Evolutionary conservation across 2,888 invertebrate genomes (phyloP), one percentile per base, ranked within the genome.

Genomic region (Artemia sp.): DNA sequence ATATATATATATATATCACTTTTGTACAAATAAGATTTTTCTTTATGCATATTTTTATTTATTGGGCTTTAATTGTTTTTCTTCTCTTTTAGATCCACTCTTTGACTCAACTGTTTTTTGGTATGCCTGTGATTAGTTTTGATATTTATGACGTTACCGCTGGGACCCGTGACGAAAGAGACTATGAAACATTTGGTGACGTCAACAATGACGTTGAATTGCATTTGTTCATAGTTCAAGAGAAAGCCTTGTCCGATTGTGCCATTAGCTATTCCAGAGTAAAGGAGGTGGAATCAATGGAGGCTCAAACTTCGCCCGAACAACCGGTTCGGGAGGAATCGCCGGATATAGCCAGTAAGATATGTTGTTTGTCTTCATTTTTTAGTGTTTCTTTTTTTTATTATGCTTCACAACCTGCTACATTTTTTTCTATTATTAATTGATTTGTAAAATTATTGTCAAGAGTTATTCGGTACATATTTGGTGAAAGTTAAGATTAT

Each of bases 121-220:
- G 90, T 0, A 89, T 89, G 74, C 89, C 93, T 0, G 88, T 93
- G 74, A 80, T 96, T 67, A 92, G 92, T 76, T 90, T 92, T 77
- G 89, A 90, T 71, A 89, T 95, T 73, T 84, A 88, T 3, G 89
- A 90, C 75, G 90, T 92, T 58, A 58, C 14, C 11, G 64, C n/a
- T 24, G 24, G 24, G n/a, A 8, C n/a, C 64, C 64, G 24, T 19
- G 14, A 58, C 14, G 24, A 24, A n/a, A 58, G 24, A 24, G 64
- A 58, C 64, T 58, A 19, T 24, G 64, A 58, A 24, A 58, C 64
- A 19, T 58, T 58, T 10, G 64, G 64, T 58, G 64, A 58, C n/a
- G 64, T 24, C n/a, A 58, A 19, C 8, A 24, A 58, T 10, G 64
- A 58, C 14, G 10, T 58, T 10, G 64, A 58, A 58, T 9, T 58